phyloP scores from a whole-genome alignment of 1,140 invertebrate species.

The Chironomus striatipennis region DNA sequence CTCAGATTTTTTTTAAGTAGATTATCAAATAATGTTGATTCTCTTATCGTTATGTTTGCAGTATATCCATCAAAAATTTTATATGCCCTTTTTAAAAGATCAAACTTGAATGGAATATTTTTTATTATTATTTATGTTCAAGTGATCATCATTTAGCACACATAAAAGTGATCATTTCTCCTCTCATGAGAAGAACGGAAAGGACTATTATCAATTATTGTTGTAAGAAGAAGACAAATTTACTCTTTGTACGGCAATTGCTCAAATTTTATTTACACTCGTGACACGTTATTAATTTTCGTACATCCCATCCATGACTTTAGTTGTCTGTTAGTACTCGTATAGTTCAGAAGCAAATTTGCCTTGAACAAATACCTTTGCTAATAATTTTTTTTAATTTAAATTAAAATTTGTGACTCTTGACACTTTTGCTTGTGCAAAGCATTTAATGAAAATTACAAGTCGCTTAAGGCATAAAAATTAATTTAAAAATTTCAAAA shows the following conservation, averaged over 20 bases:
- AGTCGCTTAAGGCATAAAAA: not conserved
- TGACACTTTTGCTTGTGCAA: not conserved
- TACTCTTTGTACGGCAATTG: not conserved
- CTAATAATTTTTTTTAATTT: not conserved
- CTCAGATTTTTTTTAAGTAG: too few species aligned
- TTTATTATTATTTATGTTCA: too few species aligned
- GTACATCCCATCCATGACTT: not conserved
- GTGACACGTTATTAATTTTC: not conserved
- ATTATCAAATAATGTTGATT: too few species aligned
- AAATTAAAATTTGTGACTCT: not conserved
- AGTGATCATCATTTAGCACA: too few species aligned
- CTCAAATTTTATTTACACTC: not conserved
- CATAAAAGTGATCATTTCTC: too few species aligned
- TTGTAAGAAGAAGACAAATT: not conserved
- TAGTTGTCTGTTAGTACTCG: slow-evolving; percentile 12
- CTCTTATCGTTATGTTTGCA: too few species aligned
- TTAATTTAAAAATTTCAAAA: not conserved
- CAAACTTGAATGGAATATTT: too few species aligned
- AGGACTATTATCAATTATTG: slow-evolving; percentile 7
- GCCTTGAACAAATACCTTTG: not conserved
- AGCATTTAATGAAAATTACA: not conserved
- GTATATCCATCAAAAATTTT: too few species aligned
- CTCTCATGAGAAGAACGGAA: not conserved
- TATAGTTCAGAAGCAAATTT: not conserved
- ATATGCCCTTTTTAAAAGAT: too few species aligned